phyloP scores from a whole-genome alignment of 2,113 vertebrate genomes.

The Orcinus orca region DNA sequence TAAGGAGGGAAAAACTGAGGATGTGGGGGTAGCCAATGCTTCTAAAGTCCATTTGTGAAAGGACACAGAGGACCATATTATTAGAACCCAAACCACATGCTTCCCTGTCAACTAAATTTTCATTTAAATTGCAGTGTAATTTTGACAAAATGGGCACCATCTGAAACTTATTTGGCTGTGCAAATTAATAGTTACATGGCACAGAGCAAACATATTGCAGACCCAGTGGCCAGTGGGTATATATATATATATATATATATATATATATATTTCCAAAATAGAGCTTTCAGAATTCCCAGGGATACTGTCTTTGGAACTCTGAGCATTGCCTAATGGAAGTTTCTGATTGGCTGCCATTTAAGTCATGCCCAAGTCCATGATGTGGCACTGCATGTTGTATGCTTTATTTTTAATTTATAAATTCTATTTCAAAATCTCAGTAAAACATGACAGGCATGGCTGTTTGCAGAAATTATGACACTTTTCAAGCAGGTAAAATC shows the following conservation, averaged over 20 bases:
- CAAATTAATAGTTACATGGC: neutral
- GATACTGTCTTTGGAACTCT: neutral
- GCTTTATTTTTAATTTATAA: constrained; percentile 67
- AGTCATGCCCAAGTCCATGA: neutral
- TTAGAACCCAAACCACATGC: neutral
- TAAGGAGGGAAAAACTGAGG: neutral
- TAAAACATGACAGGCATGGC: constrained; percentile 68
- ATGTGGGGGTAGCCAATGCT: neutral
- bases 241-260: too few species aligned
- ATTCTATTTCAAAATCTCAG: constrained; percentile 64
- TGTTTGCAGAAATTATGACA: constrained; percentile 70
- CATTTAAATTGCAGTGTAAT: neutral
- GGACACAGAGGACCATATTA: neutral
- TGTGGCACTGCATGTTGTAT: neutral
- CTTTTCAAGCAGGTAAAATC: constrained; percentile 74
- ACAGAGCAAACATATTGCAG: neutral
- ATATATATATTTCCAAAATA: neutral
- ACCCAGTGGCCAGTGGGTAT: too few species aligned
- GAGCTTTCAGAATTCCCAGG: neutral
- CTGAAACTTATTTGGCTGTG: neutral
- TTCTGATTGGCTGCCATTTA: neutral
- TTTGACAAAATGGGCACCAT: neutral
- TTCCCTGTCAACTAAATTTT: neutral
- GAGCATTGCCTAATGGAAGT: neutral
- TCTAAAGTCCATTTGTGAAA: neutral